Percentiles rank a stretch among this genome's conserved stretches.
phyloP scores from a whole-genome alignment of 2,797 vertebrate species.

The Hylomyscus alleni region DNA sequence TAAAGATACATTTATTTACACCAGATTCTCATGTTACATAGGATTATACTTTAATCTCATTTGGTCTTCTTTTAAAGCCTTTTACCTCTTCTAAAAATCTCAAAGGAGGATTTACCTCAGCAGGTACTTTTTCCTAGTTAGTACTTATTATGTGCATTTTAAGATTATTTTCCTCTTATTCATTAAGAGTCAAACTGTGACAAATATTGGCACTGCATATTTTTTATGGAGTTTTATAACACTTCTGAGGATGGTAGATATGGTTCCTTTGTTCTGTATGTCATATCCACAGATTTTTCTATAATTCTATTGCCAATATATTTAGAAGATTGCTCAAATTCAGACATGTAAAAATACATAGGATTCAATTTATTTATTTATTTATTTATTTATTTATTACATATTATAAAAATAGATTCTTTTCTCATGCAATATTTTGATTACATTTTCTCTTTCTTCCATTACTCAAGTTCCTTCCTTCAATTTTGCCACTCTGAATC shows the following conservation, averaged over 20 bases:
- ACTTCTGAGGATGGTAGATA: neutral
- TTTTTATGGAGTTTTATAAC: neutral
- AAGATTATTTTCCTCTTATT: neutral
- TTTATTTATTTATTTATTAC: neutral
- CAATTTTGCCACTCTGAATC: neutral
- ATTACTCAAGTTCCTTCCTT: neutral
- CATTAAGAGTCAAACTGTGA: constrained; percentile 16
- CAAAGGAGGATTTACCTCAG: neutral
- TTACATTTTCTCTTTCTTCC: neutral
- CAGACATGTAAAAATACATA: neutral
- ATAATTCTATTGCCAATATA: neutral
- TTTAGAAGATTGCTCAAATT: neutral
- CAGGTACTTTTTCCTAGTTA: neutral
- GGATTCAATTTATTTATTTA: neutral
- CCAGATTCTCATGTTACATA: neutral
- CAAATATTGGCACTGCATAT: neutral
- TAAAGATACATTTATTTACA: neutral
- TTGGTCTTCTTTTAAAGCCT: neutral
- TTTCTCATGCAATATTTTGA: neutral
- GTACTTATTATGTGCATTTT: neutral
- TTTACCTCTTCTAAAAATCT: constrained; percentile 32
- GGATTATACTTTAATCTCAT: neutral
- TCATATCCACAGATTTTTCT: neutral
- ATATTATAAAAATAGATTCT: neutral
- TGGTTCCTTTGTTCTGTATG: neutral